Conservation (phyloP, 2,113 vertebrate genomes). For the Halcyon senegalensis region DNA sequence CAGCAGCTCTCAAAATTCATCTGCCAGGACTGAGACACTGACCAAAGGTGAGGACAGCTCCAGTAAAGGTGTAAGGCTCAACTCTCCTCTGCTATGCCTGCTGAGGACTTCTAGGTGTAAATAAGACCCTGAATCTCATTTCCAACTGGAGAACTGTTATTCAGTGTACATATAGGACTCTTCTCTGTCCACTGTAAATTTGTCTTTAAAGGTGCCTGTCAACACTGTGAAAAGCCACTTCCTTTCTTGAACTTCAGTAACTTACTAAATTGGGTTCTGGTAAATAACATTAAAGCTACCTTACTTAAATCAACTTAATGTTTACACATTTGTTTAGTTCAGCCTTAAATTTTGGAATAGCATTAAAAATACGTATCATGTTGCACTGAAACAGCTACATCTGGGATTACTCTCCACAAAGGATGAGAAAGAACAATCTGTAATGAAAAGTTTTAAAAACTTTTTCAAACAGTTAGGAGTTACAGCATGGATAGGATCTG, state of each 20-base stretch:
- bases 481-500: neutral
- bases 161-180: neutral
- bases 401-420: neutral
- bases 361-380: neutral
- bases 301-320: neutral
- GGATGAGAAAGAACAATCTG: neutral
- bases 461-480: neutral
- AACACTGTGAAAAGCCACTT: neutral
- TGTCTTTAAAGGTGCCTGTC: neutral
- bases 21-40: neutral
- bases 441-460: neutral
- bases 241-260: neutral
- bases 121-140: neutral
- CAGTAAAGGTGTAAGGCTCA: neutral
- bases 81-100: neutral
- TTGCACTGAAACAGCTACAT: neutral
- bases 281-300: neutral
- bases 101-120: neutral
- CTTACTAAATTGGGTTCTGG: neutral
- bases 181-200: neutral
- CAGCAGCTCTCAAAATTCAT: neutral
- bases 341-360: neutral
- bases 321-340: neutral
- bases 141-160: neutral
- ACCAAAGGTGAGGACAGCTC: neutral